These are phyloP conservation scores for rat (Rattus norvegicus) DNA, from an alignment of 2,113 vertebrate species.

Conservation along the genomic window GRCr8 NC_086036.1:7135001-7135500, in stretches of 20 bases:
- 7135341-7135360: neutral
- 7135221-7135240: neutral
- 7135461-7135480: too few species aligned
- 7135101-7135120: neutral
- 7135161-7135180: neutral
- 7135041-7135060: neutral
- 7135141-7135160: neutral
- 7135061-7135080: accelerated
- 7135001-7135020: neutral
- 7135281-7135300: neutral
- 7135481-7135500: too few species aligned
- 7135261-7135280: neutral
- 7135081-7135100: neutral
- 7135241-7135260: neutral
- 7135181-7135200: neutral
- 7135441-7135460: too few species aligned
- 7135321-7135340: neutral
- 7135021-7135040: neutral
- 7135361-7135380: neutral
- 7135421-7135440: too few species aligned
- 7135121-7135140: neutral
- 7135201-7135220: neutral
- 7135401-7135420: neutral
- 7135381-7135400: neutral
- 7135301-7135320: neutral